Percentiles rank a stretch among this genome's conserved stretches.
Evolutionary conservation across 2,113 vertebrate genomes (phyloP).

Genomic region (Paedocypris sp.): DNA sequence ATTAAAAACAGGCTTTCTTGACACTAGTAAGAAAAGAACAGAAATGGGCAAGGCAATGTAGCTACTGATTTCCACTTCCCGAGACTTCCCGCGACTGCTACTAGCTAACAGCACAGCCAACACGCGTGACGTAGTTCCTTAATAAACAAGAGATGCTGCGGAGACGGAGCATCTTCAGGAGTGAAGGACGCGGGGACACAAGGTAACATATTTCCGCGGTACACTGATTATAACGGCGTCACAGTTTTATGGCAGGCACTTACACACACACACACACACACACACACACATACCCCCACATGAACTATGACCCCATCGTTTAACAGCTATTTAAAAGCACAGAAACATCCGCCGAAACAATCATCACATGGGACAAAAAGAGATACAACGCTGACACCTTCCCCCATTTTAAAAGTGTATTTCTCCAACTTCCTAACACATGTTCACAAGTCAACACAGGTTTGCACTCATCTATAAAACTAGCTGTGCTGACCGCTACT

Average conservation of each 20-base stretch:
- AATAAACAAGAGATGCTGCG: too few relatives aligned
- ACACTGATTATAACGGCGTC: constrained; percentile 27
- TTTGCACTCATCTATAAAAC: constrained; percentile 38
- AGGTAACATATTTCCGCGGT: not conserved
- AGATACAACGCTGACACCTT: constrained; percentile 12
- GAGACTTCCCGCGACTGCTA: constrained; percentile 7
- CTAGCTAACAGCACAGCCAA: not conserved
- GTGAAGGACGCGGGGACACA: not conserved
- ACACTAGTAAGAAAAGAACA: constrained; percentile 10
- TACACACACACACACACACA: too few relatives aligned
- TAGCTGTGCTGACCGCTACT: constrained; percentile 40
- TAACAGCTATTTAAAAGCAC: constrained; percentile 33
- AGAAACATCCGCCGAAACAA: constrained; percentile 35
- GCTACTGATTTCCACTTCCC: not conserved
- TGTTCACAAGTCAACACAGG: constrained; percentile 30
- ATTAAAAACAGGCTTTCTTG: not conserved
- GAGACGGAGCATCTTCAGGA: not conserved
- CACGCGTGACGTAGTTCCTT: not conserved
- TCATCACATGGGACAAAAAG: constrained; percentile 31
- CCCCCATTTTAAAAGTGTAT: constrained; percentile 12
- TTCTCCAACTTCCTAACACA: constrained; percentile 23
- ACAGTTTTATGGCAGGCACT: constrained; percentile 29
- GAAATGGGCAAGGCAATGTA: not conserved
- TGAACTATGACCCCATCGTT: constrained; percentile 29
- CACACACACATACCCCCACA: too few relatives aligned